These are phyloP conservation scores for Collichthys lucidus DNA, from an alignment of 2,113 vertebrate species.

Conservation along the genomic window DNA sequence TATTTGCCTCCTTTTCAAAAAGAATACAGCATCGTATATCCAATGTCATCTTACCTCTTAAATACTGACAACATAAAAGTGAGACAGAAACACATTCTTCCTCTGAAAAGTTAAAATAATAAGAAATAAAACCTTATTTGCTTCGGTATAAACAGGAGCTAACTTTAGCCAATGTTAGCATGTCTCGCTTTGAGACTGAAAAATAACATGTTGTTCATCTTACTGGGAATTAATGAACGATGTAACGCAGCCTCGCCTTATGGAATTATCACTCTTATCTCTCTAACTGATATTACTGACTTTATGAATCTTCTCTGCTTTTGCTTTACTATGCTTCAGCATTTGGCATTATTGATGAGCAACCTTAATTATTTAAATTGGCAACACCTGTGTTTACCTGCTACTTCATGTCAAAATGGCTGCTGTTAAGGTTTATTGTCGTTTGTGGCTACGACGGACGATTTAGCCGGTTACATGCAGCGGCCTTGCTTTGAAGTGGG, in stretches of 20 bases:
- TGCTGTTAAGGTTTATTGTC: too few relatives aligned
- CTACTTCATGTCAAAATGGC: too few relatives aligned
- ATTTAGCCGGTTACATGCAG: neutral
- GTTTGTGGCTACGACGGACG: neutral
- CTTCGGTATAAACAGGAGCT: neutral
- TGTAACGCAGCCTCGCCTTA: too few relatives aligned
- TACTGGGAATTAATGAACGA: neutral
- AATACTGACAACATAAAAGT: neutral
- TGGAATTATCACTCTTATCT: neutral
- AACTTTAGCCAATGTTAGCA: neutral
- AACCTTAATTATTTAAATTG: too few relatives aligned
- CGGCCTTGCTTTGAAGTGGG: neutral
- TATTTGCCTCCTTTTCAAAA: neutral
- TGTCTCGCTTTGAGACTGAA: neutral
- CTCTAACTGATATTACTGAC: neutral
- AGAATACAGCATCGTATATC: neutral
- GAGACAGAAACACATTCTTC: neutral
- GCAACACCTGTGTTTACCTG: too few relatives aligned
- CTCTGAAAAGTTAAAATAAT: neutral
- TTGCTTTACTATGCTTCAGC: too few relatives aligned
- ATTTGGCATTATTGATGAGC: neutral
- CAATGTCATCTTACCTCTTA: neutral
- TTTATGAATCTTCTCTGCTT: neutral
- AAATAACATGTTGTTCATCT: neutral
- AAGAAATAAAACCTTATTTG: neutral